Base-by-base conservation (phyloP, 2,888 invertebrate genomes). In the Gordius sp. region DNA sequence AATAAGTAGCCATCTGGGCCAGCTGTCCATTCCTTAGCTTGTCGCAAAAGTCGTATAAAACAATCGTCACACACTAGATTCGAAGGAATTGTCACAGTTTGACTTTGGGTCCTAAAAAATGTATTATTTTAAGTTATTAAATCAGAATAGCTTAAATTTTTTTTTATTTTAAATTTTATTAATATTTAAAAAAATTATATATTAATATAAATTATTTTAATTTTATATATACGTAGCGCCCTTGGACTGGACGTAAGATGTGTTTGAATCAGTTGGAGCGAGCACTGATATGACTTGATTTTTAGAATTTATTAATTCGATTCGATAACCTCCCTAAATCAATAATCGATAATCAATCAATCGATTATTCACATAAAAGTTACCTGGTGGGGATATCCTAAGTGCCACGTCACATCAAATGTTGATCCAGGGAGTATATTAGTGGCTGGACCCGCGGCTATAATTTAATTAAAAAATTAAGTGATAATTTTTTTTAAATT, bases 331-430 rank as follows among this genome's bases (percentile, higher is more conserved):
- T 62, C 89, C 89, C 87, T 87, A 70, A 59, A 75, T 18, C 28
- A 2, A 58, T 8, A 18, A 56, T 24, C 58, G 24, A 2, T 16
- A 27, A 23, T 2, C 1, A 20, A 24, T 23, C 13, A 13, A 25
- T 23, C 24, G 2, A 27, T 13, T 16, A 47, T n/a, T 24, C 23
- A 13, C 39, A 8, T 47, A 16, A 26, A 39, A 73, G 78, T 76
- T 72, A 82, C 82, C 73, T 77, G 75, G 67, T 89, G 87, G 2
- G 87, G 82, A 71, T 85, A 87, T 13, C 85, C 83, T 64, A 87
- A 75, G 70, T 85, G 85, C 87, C 87, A 89, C 60, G 83, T 79
- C 56, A 85, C 79, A 70, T 81, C 85, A 65, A 89, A 78, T 60
- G 76, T 76, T 60, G 83, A 79, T 57, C 85, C 86, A 20, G 82